Evolutionary conservation across 2,113 vertebrate genomes (phyloP).

Genomic region (Kobus ellipsiprymnus): DNA sequence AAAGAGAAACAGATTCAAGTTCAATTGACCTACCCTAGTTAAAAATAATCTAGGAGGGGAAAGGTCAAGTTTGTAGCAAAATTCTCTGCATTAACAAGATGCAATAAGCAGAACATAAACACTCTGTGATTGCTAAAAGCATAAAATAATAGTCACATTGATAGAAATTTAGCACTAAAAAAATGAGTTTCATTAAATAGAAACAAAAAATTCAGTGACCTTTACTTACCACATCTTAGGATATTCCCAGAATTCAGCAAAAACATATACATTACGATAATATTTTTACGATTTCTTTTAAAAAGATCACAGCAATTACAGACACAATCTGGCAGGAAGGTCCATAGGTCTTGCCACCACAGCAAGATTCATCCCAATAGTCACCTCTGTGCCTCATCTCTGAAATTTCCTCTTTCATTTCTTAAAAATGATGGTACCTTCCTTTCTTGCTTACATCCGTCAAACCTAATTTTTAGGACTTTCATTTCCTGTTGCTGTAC

Average conservation of each 20-base stretch:
- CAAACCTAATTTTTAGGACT: conserved; percentile 59
- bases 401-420: conserved; percentile 47
- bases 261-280: conserved; percentile 43
- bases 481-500: conserved; percentile 39
- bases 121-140: conserved; percentile 17
- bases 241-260: conserved; percentile 61
- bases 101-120: conserved; percentile 20
- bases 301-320: conserved; percentile 34
- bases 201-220: conserved; percentile 68
- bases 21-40: background rate
- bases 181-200: conserved; percentile 39
- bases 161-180: background rate
- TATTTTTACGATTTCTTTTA: conserved; percentile 41
- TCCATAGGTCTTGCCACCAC: background rate
- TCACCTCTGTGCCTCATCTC: conserved; percentile 22
- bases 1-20: conserved; percentile 3
- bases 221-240: conserved; percentile 51
- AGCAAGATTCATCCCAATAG: background rate
- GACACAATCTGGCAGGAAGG: conserved; percentile 7
- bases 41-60: background rate
- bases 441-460: conserved; percentile 31
- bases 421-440: conserved; percentile 22
- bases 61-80: background rate
- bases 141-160: conserved; percentile 17
- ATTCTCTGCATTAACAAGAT: conserved; percentile 22